These are phyloP conservation scores for Spondyliosoma cantharus DNA, from an alignment of 2,797 vertebrate genomes.

Conservation along the genomic window DNA sequence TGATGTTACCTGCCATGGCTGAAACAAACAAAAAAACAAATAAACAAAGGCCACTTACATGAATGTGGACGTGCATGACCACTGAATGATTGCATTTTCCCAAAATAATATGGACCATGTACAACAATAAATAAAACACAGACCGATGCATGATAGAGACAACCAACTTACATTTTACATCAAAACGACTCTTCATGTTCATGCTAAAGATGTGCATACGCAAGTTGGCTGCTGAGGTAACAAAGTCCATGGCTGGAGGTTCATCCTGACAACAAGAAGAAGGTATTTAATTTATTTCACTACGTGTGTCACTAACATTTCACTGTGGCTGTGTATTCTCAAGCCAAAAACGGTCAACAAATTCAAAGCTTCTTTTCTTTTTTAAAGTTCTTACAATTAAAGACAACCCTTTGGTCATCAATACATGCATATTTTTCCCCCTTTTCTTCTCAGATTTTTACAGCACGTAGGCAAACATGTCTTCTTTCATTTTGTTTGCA, in stretches of 20 bases:
- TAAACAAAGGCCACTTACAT: background rate
- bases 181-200: constrained; percentile 98
- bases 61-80: background rate
- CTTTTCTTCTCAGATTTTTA: background rate
- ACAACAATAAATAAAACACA: background rate
- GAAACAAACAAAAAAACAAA: constrained; percentile 38
- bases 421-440: background rate
- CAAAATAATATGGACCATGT: background rate
- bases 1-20: constrained; percentile 99
- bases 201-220: constrained; percentile 99
- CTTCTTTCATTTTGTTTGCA: background rate
- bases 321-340: background rate
- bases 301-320: background rate
- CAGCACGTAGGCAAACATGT: background rate
- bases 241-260: constrained; percentile 96
- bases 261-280: constrained; percentile 87
- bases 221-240: constrained; percentile 95
- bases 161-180: constrained; percentile 95
- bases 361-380: background rate
- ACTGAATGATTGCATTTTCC: background rate
- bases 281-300: background rate
- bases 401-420: background rate
- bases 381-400: background rate
- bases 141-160: no score
- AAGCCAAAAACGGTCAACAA: background rate